Evolutionary conservation across 2,888 invertebrate genomes (phyloP), one percentile per base, ranked within the genome.

Genomic region (Agonum fuliginosum): DNA sequence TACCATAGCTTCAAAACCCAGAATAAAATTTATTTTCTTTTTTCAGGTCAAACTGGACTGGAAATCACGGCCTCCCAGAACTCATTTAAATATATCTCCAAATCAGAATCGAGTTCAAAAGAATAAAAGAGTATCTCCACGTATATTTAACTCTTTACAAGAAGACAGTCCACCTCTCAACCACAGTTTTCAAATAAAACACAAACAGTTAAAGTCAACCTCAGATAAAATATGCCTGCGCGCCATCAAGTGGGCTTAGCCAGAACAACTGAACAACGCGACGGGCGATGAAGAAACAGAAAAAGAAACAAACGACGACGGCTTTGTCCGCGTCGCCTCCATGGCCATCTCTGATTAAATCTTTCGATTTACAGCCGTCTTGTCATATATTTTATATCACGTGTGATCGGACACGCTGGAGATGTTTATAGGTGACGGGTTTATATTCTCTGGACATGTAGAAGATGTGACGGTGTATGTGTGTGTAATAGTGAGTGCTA

Each of bases 361-460:
- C 72, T 72, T 54, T 72, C 72, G 72, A 72, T 72, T 72, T 72
- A 72, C 54, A 72, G 37, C 54, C 54, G 12, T 10, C n/a, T 51
- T 72, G 72, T 72, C 72, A 72, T 51, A 72, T 72, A 72, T 72
- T 54, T 72, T 72, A 72, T 72, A 54, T 72, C 20, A 54, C 17
- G 51, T 27, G 71, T 24, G 51, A 71, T 71, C 71, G 71, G 30
- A 72, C 19, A 43, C 37, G 5, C 20, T 14, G 43, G 22, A 6
- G 65, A 34, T 65, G 65, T 65, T 70, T 48, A 48, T 46, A 48
- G 65, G 48, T 70, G 70, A 70, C 70, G 70, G 70, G 24, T 70
- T 70, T 46, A 70, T 46, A 48, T 12, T 34, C 65, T 30, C 27
- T 19, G 27, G 24, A 70, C 70, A 48, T 48, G 43, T 27, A 14